Evolutionary conservation across 2,888 invertebrate genomes (phyloP), one percentile per base, ranked within the genome.

Genomic region (Colostygia pectinataria): DNA sequence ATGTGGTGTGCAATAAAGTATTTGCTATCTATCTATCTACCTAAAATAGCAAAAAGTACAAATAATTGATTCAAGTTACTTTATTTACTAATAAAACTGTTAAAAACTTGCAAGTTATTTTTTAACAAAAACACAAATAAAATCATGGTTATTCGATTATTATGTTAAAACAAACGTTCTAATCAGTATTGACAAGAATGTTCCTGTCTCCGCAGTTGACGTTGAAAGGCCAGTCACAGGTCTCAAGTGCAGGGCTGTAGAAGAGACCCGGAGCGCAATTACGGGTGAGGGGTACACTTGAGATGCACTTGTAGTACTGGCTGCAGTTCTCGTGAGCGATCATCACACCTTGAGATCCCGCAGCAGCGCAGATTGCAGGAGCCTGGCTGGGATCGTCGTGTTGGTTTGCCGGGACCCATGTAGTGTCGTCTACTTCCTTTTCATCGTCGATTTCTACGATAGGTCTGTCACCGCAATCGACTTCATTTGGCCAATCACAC

Each of bases 181-280:
- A 6, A 20, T n/a, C n/a, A 6, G 20, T 6, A 6, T 20, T 20
- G 20, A 20, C 6, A 6, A 6, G 5, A 6, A 5, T 6, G 20
- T 6, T 20, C 5, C 20, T 20, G 20, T 20, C 20, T 20, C 20
- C 20, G 18, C 75, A 76, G n/a, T 63, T 48, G 1, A 76, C 75
- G 15, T 70, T 65, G 2, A 61, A 29, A 1, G 68, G 63, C 68
- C 70, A 73, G 25, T 75, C 75, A 40, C 77, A 77, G 24, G 38
- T 12, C 23, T 67, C 57, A 2, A n/a, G 56, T 1, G 38, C 18
- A 1, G 71, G 62, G 39, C 71, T 69, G 46, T 66, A 78, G 0
- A 66, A 20, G 1, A 76, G 65, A 14, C 47, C 53, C 2, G 6
- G 29, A 2, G 61, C 65, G 20, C 77, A 77, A 0, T 23, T 31